phyloP scores from a whole-genome alignment of 2,888 invertebrate genomes.

The Nomada goodeniana region DNA sequence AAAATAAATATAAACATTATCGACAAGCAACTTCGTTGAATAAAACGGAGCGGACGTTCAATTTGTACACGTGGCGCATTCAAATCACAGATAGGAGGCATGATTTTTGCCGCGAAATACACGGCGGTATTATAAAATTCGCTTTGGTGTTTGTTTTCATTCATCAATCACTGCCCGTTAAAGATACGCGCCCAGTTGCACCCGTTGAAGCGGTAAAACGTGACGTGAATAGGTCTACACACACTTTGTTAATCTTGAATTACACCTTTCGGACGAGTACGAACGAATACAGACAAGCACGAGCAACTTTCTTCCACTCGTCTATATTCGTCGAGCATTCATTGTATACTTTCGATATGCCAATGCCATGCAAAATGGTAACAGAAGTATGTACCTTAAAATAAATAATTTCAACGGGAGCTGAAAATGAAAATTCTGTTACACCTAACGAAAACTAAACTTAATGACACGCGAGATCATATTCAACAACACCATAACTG shows the following conservation, averaged over 20 bases:
- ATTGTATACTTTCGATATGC: no score
- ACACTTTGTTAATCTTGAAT: conserved; percentile 10
- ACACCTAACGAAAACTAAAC: no score
- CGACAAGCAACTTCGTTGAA: neutral
- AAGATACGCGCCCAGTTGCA: conserved; percentile 20
- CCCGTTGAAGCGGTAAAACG: conserved; percentile 2
- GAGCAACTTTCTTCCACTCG: no score
- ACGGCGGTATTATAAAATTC: conserved; percentile 20
- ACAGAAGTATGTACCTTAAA: no score
- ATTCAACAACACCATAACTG: no score
- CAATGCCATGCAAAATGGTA: no score
- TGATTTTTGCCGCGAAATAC: neutral
- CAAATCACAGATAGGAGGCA: neutral
- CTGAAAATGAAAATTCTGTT: no score
- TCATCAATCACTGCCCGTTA: conserved; percentile 52
- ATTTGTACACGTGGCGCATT: neutral
- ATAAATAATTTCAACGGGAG: no score
- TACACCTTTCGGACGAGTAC: no score
- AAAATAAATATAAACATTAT: neutral
- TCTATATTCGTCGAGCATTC: no score
- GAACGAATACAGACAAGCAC: no score
- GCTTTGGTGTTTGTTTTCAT: conserved; percentile 16
- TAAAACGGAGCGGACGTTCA: neutral
- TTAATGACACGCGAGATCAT: no score
- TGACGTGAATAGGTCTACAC: conserved; percentile 18